Base-by-base conservation (phyloP, 2,113 vertebrate species). In the Hyperopisus bebe region DNA sequence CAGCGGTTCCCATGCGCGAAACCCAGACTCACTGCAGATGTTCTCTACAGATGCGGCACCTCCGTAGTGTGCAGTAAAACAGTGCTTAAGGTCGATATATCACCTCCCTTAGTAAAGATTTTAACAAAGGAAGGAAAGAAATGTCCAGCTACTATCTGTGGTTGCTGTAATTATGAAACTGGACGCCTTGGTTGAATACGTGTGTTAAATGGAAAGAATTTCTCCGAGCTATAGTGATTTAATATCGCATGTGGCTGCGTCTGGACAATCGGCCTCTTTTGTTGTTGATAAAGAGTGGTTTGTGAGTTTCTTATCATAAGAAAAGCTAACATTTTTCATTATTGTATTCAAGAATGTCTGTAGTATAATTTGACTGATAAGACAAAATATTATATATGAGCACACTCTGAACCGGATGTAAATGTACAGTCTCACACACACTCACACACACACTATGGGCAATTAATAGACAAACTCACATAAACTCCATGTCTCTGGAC, bases 1-100 rank as follows among this genome's bases (percentile, higher is more conserved):
- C 47, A 17, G 10, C 42, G 39, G 17, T 42, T 51, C 39, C 10
- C n/a, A 48, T 85, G 19, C 50, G 42, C 17, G 85, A 77, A 88
- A 90, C 13, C 58, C 7, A 83, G 82, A 84, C 44, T 24, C 55
- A 6, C 89, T 27, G 66, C 90, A 92, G 89, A 93, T 88, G 90
- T 90, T 89, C 21, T 92, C 89, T 91, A 46, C 21, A 1, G 88
- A 90, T 87, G 89, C 42, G 46, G 31, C n/a, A 48, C 17, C 55
- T 62, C n/a, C 17, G 31, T 39, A 31, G 8, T 44, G 86, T 88
- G 19, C 87, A 11, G 7, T 44, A 19, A 62, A 62, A 24, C 3
- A 62, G 10, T 15, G 70, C 70, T 77, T 11, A 15, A 39, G 31
- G 31, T 77, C 17, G 31, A 77, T 1, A 80, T 39, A 27, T 13